Base-by-base conservation (phyloP, 2,113 vertebrate genomes). In the Patagioenas fasciata region DNA sequence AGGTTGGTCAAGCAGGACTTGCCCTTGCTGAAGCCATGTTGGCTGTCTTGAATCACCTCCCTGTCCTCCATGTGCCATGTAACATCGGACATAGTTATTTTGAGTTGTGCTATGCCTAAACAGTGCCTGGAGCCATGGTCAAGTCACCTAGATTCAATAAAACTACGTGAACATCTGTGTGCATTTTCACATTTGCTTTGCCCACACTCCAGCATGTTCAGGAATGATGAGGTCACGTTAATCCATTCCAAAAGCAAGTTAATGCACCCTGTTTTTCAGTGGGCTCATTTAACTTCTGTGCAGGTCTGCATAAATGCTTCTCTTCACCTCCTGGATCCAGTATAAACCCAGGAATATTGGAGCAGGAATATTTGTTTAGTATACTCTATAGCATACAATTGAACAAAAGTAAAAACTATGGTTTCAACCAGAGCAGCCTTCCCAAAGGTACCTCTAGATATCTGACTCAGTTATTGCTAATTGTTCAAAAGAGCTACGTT, bases 71-170 rank as follows among this genome's bases (percentile, higher is more conserved):
- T 47, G 44, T 47, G 44, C 18, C 44, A 47, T 19, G 18, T 47
- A 47, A 47, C 18, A 47, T 47, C 4, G 4, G 2, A 47, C 13
- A 11, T 5, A 16, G 7, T 36, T 65, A 10, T 18, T 72, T 21
- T 51, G 36, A 80, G 10, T 29, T 57, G 25, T 0, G 0, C 6
- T 31, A 5, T 74, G 2, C 36, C 29, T 78, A 61, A 85, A 51
- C 16, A 53, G 15, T 48, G 34, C 4, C 15, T 2, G 1, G 32
- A 12, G 3, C 3, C 2, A 19, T 42, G 40, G 40, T 40, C 40
- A 40, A 14, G 28, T 77, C 24, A 5, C 4, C 19, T 42, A 20
- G 8, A 40, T 36, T 26, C 25, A 48, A 19, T 34, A 62, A 50
- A 50, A 31, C 18, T 34, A 7, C 9, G 6, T 73, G 24, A 62